Conservation (phyloP, 2,888 invertebrate genomes). For the Ypsolopha sequella region DNA sequence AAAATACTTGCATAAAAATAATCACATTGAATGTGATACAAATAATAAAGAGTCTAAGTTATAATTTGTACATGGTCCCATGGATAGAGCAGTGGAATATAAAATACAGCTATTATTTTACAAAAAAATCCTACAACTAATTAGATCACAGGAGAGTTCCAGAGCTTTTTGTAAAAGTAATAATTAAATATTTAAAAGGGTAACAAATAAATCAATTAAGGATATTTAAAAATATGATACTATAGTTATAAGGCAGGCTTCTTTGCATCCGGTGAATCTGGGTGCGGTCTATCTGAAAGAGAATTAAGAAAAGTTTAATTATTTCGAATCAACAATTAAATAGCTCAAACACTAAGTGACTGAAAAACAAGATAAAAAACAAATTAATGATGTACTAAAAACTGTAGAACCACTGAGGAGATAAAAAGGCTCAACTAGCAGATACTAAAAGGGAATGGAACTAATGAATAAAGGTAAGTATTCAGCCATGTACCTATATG, state of each 20-base stretch:
- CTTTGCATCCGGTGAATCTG: constrained; percentile 64
- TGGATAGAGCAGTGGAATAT: constrained; percentile 3
- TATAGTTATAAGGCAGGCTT: constrained; percentile 63
- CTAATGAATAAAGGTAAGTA: neutral
- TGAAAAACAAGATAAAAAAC: constrained; percentile 1
- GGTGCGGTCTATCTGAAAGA: constrained; percentile 49
- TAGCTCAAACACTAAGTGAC: neutral
- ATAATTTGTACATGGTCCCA: constrained; percentile 3
- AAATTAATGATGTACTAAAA: too few species aligned
- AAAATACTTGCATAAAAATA: neutral
- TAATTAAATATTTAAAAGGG: constrained; percentile 33
- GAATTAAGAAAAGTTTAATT: neutral
- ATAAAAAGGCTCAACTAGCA: too few species aligned
- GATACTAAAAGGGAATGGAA: too few species aligned
- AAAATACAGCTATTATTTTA: constrained; percentile 18
- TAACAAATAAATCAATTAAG: constrained; percentile 47
- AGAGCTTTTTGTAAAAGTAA: constrained; percentile 37
- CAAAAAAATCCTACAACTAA: constrained; percentile 26
- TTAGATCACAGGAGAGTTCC: constrained; percentile 70
- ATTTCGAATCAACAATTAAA: neutral
- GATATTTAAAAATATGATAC: constrained; percentile 25
- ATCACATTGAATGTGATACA: constrained; percentile 3
- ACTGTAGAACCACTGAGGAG: too few species aligned
- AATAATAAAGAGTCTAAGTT: neutral
- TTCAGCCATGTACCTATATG: too few species aligned